Base-by-base conservation (phyloP, 2,888 invertebrate genomes). In the Maniola hyperantus region DNA sequence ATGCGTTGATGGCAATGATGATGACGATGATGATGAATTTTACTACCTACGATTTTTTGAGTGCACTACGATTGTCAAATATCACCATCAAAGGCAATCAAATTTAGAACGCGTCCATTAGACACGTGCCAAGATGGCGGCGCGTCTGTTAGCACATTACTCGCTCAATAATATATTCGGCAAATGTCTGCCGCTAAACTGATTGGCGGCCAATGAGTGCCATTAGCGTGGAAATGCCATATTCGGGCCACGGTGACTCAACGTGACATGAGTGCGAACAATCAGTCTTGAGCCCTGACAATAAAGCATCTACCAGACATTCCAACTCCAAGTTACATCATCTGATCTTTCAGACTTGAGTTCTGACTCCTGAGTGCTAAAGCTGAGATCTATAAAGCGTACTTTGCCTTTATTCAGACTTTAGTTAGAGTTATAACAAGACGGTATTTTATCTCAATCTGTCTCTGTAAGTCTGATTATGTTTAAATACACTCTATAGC, bases 141-240 rank as follows among this genome's bases (percentile, higher is more conserved):
- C 71, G 70, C 70, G 39, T 42, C 39, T 53, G 73, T 80, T 83
- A 80, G 73, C 78, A 76, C 77, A 73, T 72, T 65, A 70, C 70
- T 65, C 74, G 74, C 57, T 20, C 42, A 57, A 77, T 83, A 85
- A 87, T 81, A 77, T 74, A 77, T 80, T 80, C 76, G 74, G 83
- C 81, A 84, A 86, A 88, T 83, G 82, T 79, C 75, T 72, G 77
- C 74, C 74, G 83, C 87, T 88, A 87, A 87, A 83, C 83, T 86
- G 84, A 86, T 88, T 88, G 86, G 83, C 87, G 78, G 77, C 79
- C 85, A 86, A 88, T 86, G 85, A 86, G 84, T 80, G 83, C 76
- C 80, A 85, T 89, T 89, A 88, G 83, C 87, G 77, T 78, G 79
- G 78, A 78, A 79, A 84, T 79, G 85, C 82, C 83, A 82, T 79